Base-by-base conservation (phyloP, 2,888 invertebrate genomes). In the Drosophila paucipuncta region DNA sequence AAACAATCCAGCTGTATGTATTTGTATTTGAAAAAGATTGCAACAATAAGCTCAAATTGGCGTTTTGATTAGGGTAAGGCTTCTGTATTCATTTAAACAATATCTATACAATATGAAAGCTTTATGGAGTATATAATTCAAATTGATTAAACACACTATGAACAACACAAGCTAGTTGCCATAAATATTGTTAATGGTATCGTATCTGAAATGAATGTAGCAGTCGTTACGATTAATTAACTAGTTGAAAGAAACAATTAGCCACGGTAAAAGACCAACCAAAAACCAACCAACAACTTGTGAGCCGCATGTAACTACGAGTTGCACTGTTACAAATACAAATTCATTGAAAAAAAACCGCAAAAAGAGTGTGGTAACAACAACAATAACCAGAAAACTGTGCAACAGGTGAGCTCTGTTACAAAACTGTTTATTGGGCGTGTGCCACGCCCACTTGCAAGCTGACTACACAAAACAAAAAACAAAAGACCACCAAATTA, bases 321-420 rank as follows among this genome's bases (percentile, higher is more conserved):
- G n/a, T 55, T 50, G 33, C 50, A 65, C 41, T 65, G 71, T 62
- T 52, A 76, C 78, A 76, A 65, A 62, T 58, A 35, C 71, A 57
- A 57, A 52, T 62, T 52, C 76, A 62, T 18, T 43, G 55, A 18
- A 49, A 41, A 41, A 37, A 71, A 43, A 57, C 76, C 76, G 49
- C 68, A 73, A 54, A 31, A 16, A 25, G 13, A 50, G 13, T 43
- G 75, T 78, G 70, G 64, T 58, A 78, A 71, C 64, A 64, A 22
- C 49, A 53, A 49, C 13, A 59, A 39, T 10, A 60, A 61, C 30
- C 41, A 47, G 22, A 53, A 33, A 41, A 49, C 37, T 63, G 65
- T 57, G 77, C 81, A 78, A 78, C 78, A 80, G 68, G 77, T 76
- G 50, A 62, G 64, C 43, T 18, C 13, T 7, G 41, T 78, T 78